Evolutionary conservation across 1,140 invertebrate species (phyloP).

Genomic region (Mizuhopecten yessoensis): DNA sequence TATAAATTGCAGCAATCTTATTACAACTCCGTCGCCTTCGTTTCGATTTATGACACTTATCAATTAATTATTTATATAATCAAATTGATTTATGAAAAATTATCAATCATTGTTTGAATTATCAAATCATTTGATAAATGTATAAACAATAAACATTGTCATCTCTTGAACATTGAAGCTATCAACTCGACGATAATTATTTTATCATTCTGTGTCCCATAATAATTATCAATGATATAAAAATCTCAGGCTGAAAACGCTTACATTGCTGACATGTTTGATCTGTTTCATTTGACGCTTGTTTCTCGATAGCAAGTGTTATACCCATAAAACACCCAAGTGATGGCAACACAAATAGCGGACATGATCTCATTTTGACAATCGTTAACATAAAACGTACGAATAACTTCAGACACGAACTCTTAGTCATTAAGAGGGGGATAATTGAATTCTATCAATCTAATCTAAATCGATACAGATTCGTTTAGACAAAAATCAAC

Average conservation of each 20-base stretch:
- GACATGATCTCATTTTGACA: slow-evolving; percentile 14
- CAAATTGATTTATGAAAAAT: background rate
- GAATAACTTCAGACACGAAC: slow-evolving; percentile 23
- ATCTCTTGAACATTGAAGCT: background rate
- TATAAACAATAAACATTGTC: background rate
- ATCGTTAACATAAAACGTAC: slow-evolving; percentile 8
- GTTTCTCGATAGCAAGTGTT: background rate
- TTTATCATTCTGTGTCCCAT: background rate
- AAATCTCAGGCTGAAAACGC: background rate
- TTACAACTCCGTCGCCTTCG: background rate
- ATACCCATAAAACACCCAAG: background rate
- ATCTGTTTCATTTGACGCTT: slow-evolving; percentile 1
- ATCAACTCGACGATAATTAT: background rate
- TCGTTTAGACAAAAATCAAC: background rate
- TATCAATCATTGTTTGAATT: background rate
- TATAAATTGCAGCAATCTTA: background rate
- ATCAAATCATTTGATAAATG: background rate
- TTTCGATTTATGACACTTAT: background rate
- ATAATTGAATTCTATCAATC: slow-evolving; percentile 36
- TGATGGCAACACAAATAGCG: background rate
- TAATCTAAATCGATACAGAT: slow-evolving; percentile 35
- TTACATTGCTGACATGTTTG: background rate
- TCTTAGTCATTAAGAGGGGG: background rate
- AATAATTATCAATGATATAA: no score
- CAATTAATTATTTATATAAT: background rate